These are phyloP conservation scores for Urophycis tenuis DNA, from an alignment of 2,797 vertebrate genomes.

Conservation along the genomic window DNA sequence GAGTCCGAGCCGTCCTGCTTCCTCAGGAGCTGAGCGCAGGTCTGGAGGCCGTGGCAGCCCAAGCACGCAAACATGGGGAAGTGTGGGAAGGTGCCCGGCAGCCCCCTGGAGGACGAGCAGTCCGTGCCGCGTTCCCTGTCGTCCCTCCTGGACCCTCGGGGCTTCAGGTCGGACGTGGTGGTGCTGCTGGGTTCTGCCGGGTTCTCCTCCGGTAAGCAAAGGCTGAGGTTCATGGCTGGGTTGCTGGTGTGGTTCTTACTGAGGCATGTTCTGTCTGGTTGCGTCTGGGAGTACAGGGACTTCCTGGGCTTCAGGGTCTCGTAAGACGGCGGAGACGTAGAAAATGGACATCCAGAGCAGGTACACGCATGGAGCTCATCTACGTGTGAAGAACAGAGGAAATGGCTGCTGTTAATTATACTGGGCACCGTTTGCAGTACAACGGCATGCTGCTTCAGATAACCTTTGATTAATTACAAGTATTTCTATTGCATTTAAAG, in stretches of 20 bases:
- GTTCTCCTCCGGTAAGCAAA: slow-evolving; percentile 51
- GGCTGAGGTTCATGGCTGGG: slow-evolving; percentile 39
- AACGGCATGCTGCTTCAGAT: neutral
- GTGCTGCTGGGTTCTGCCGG: slow-evolving; percentile 39
- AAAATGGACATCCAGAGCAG: slow-evolving; percentile 69
- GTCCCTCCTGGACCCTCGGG: slow-evolving; percentile 30
- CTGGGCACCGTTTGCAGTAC: too few species aligned
- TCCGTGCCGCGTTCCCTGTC: slow-evolving; percentile 35
- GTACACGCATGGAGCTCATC: slow-evolving; percentile 59
- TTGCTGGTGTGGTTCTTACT: slow-evolving; percentile 48
- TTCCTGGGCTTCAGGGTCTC: slow-evolving; percentile 55
- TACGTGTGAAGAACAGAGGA: slow-evolving; percentile 26
- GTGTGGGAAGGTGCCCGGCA: slow-evolving; percentile 41
- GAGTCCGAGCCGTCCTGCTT: slow-evolving; percentile 49
- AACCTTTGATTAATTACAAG: neutral
- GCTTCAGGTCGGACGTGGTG: slow-evolving; percentile 20
- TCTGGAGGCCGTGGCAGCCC: slow-evolving; percentile 63
- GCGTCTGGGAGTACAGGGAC: slow-evolving; percentile 11
- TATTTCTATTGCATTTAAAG: neutral
- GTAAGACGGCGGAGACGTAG: slow-evolving; percentile 40
- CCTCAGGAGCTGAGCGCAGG: slow-evolving; percentile 52
- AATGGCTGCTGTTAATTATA: neutral
- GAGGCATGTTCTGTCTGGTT: slow-evolving; percentile 24
- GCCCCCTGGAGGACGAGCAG: slow-evolving; percentile 26
- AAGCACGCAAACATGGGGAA: slow-evolving; percentile 67